Conservation (phyloP, 2,797 vertebrate genomes). For the Chelonia mydas region DNA sequence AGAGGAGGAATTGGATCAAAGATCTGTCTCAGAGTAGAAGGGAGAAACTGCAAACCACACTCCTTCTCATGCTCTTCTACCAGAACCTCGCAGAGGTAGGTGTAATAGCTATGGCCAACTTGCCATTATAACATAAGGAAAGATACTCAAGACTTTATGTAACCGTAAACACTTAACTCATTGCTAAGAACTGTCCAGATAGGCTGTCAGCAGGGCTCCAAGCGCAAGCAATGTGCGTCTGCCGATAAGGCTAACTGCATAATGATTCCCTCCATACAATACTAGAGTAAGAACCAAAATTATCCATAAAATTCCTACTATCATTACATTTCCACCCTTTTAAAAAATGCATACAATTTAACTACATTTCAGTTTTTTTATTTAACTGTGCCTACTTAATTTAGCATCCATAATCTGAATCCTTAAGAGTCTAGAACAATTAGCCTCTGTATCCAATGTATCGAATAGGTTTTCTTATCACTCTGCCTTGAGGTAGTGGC, state of each 20-base stretch:
- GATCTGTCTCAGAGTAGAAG: slow-evolving; percentile 80
- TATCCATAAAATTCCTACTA: background rate
- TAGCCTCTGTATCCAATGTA: background rate
- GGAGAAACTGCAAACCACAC: slow-evolving; percentile 83
- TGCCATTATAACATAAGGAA: background rate
- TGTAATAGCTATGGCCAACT: background rate
- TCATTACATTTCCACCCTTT: background rate
- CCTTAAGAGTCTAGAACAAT: background rate
- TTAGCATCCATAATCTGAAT: background rate
- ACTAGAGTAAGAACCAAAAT: background rate
- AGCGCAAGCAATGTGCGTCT: background rate
- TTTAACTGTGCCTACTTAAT: background rate
- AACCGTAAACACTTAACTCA: background rate
- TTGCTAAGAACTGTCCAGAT: background rate
- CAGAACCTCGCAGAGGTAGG: slow-evolving; percentile 86
- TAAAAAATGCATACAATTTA: background rate
- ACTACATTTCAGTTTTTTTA: background rate
- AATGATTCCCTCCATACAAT: background rate
- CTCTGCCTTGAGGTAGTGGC: background rate
- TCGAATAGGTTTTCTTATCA: background rate
- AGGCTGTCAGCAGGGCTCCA: background rate
- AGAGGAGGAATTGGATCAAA: slow-evolving; percentile 81
- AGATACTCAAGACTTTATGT: background rate
- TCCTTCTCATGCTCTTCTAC: slow-evolving; percentile 83
- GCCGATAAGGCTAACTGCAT: background rate